Conservation (phyloP, 2,888 invertebrate species). For the Caenorhabditis macrosperma region DNA sequence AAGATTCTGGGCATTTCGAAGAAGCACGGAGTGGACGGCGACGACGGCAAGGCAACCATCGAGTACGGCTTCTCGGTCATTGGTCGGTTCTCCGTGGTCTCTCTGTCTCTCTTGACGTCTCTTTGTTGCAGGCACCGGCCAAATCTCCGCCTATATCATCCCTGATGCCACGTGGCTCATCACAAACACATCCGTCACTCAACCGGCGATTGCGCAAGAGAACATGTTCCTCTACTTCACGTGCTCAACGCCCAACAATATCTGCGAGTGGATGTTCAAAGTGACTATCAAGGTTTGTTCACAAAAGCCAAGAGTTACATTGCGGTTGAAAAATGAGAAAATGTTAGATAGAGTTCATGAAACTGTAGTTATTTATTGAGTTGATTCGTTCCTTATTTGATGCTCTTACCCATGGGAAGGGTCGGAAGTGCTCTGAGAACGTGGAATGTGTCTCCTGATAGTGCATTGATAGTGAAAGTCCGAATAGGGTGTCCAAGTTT, state of each 20-base stretch:
- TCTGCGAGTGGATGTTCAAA: conserved; percentile 64
- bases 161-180: conserved; percentile 60
- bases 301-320: too few relatives aligned
- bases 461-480: too few relatives aligned
- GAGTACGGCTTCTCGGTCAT: conserved; percentile 58
- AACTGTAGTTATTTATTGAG: too few relatives aligned
- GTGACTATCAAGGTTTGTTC: conserved; percentile 62
- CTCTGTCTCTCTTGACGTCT: background rate
- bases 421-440: too few relatives aligned
- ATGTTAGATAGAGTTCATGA: too few relatives aligned
- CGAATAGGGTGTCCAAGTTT: too few relatives aligned
- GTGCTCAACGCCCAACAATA: conserved; percentile 52
- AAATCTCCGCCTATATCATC: conserved; percentile 64
- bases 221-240: conserved; percentile 67
- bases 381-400: too few relatives aligned
- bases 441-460: too few relatives aligned
- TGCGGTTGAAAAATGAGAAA: too few relatives aligned
- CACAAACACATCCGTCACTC: conserved; percentile 47
- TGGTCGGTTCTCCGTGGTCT: conserved; percentile 29
- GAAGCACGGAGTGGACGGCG: conserved; percentile 24
- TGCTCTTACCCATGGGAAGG: too few relatives aligned
- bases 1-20: conserved; percentile 45
- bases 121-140: conserved; percentile 64
- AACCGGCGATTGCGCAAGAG: conserved; percentile 35
- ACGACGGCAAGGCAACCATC: conserved; percentile 29